These are phyloP conservation scores for Catonia carolina DNA, from an alignment of 2,888 invertebrate species.

Conservation along the genomic window DNA sequence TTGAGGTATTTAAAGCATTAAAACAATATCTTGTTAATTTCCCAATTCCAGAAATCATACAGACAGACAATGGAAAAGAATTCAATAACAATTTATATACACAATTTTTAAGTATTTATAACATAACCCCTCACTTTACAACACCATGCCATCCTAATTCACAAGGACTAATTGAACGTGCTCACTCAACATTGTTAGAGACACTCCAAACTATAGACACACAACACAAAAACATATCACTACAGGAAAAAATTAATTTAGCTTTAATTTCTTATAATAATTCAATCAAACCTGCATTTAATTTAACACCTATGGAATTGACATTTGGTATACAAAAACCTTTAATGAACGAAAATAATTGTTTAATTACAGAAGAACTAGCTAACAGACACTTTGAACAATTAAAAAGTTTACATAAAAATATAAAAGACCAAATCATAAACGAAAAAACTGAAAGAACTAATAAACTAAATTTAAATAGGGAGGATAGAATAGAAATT, in stretches of 20 bases:
- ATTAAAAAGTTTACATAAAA: background rate
- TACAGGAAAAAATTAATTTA: background rate
- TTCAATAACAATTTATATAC: too few species aligned
- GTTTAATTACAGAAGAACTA: background rate
- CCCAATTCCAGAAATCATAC: too few species aligned
- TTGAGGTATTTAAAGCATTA: too few species aligned
- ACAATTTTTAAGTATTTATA: too few species aligned
- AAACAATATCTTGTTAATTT: too few species aligned
- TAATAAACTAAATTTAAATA: background rate
- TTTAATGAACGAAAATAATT: background rate
- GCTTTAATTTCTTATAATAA: too few species aligned
- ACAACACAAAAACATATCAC: background rate
- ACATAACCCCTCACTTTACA: background rate
- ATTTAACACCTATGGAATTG: background rate
- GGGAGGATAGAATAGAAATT: background rate
- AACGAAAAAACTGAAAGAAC: background rate
- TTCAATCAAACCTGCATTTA: background rate
- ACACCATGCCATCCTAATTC: background rate
- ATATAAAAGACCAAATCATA: background rate
- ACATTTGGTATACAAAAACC: background rate
- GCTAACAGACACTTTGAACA: too few species aligned
- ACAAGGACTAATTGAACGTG: background rate
- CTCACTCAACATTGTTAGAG: background rate
- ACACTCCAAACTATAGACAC: background rate
- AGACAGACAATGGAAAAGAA: too few species aligned